Base-by-base conservation (phyloP, 2,888 invertebrate species). In the Resseliella maxima region DNA sequence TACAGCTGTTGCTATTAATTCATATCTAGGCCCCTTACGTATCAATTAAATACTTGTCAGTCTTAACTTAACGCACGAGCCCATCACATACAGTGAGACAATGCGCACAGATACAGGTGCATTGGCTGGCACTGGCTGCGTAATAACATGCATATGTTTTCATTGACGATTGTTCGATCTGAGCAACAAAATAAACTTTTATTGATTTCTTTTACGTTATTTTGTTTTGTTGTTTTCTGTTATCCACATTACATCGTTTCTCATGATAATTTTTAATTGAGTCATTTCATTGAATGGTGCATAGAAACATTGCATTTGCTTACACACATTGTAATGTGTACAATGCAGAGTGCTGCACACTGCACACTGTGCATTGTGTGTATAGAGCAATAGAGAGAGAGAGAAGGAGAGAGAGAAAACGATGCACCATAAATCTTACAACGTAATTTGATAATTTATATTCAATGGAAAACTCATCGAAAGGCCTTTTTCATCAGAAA, bases 1-100 rank as follows among this genome's bases (percentile, higher is more conserved):
- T 83, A 36, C 83, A 83, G 36, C 83, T 83, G 83, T 83, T 38
- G 38, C 83, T 83, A 83, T 83, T 83, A 83, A 83, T 83, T 83
- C 83, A n/a, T 38, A 38, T 83, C 83, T 38, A 83, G 36, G 38
- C 83, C 38, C 31, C 38, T 83, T 83, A 83, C 24, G 38, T 83
- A 83, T 83, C 83, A 83, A 83, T 83, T 83, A 83, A 83, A 83
- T 83, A 2, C 31, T 27, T 15, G 72, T 1, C 31, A 15, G 72
- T 38, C n/a, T 38, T 81, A 15, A 15, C 35, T 24, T 38, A 83
- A 83, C 24, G 83, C 36, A 83, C 38, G 35, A 72, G 24, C 24
- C 59, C 59, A 59, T 50, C 27, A 24, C 35, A 36, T 6, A n/a
- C n/a, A n/a, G n/a, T n/a, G n/a, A n/a, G n/a, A n/a, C n/a, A n/a